Base-by-base conservation (phyloP, 2,797 vertebrate genomes). In the Ctenochaetus hawaiiensis region DNA sequence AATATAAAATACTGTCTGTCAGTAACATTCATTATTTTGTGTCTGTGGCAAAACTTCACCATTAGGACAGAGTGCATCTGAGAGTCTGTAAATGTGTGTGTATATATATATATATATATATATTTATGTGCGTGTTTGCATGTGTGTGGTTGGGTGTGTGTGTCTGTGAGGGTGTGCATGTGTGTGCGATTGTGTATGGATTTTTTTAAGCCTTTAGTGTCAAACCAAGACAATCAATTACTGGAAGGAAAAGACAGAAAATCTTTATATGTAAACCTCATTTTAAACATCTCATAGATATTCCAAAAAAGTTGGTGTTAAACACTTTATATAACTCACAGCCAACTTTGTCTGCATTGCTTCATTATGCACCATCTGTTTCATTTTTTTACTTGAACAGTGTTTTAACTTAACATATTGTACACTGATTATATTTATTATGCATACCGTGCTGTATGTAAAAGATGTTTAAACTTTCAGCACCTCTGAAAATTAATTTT, bases 321-420 rank as follows among this genome's bases (percentile, higher is more conserved):
- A 41, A 43, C 13, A 49, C 4, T 48, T 60, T 48, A 62, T 20
- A 58, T 44, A 61, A 44, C 41, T 41, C 0, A 1, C 16, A 52
- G n/a, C 13, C 60, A 63, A n/a, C 8, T 48, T 68, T 45, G 54
- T 30, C 18, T 56, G 8, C 17, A 16, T 57, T 41, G 1, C 14
- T 23, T 17, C 18, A 60, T 9, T 58, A 62, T 59, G 34, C 52
- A 75, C 39, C 61, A 67, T 5, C 53, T 54, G 68, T 63, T 72
- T 7, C 1, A 43, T 64, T 62, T 44, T 11, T 11, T 12, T 16
- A 45, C 44, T 45, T 34, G 30, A 34, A 34, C 30, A 34, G 30
- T 0, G 37, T 44, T 52, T 43, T 3, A 54, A 59, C 30, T 34
- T 34, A 6, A 34, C 30, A 34, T 34, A 73, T 18, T 17, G 47